Percentiles rank a stretch among this genome's conserved stretches.
These are phyloP conservation scores for Pantherophis alleghaniensis DNA, from an alignment of 2,797 vertebrate genomes.

Conservation along the genomic window DNA sequence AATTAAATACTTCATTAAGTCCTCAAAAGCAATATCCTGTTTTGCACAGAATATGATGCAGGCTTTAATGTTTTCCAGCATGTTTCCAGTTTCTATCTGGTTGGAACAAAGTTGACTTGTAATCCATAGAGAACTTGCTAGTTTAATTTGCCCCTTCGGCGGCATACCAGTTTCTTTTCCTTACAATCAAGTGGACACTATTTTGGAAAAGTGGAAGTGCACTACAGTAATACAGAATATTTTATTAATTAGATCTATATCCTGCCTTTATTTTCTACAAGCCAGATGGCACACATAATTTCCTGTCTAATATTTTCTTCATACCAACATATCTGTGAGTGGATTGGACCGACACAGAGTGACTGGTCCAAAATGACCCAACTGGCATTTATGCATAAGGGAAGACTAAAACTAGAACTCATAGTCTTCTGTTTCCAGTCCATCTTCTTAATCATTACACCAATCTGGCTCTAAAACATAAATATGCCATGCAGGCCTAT, in stretches of 20 bases:
- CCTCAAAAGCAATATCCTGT: constrained; percentile 30
- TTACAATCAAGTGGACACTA: not conserved
- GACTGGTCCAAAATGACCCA: not conserved
- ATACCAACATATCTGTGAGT: not conserved
- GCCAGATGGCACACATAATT: not conserved
- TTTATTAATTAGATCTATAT: not conserved
- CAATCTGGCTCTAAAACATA: not conserved
- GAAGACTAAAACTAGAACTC: not conserved
- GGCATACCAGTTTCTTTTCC: not conserved
- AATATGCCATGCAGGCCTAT: not conserved
- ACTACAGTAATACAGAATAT: not conserved
- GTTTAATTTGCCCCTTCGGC: not conserved
- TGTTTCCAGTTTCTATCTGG: constrained; percentile 13
- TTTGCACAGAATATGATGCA: constrained; percentile 14
- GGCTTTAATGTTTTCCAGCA: constrained; percentile 16
- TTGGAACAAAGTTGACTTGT: not conserved
- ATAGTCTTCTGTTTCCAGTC: not conserved
- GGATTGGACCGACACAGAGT: not conserved
- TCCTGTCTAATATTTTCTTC: not conserved
- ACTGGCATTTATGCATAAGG: not conserved
- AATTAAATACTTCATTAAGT: constrained; percentile 34
- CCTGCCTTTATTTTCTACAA: not conserved
- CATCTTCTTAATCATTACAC: not conserved
- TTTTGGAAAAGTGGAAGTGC: not conserved
- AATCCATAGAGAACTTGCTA: not conserved